Percentiles rank a stretch among this genome's conserved stretches.
phyloP scores from a whole-genome alignment of 2,797 vertebrate genomes.

The Diglossa cyanea region DNA sequence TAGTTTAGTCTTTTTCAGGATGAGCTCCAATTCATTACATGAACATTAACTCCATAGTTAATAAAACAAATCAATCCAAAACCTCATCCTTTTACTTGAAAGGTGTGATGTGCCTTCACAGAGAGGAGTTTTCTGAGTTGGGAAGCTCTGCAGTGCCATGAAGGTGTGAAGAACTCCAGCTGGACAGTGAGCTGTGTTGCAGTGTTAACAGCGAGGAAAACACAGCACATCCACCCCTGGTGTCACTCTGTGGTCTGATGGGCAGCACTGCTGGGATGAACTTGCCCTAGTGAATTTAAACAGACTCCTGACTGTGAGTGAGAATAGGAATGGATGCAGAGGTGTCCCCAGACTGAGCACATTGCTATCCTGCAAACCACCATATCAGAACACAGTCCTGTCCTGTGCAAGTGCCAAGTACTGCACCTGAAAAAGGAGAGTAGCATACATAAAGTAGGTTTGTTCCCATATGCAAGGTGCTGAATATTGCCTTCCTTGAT shows the following conservation, averaged over 20 bases:
- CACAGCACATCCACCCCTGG: accelerated
- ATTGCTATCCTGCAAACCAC: not conserved
- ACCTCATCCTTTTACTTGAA: not conserved
- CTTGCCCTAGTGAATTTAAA: not conserved
- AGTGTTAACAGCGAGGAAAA: accelerated
- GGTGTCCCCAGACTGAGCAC: not conserved
- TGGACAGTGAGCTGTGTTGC: not conserved
- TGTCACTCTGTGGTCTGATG: not conserved
- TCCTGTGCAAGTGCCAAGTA: not conserved
- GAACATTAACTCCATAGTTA: accelerated
- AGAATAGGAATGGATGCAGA: not conserved
- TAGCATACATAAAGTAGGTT: not conserved
- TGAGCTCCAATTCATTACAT: not conserved
- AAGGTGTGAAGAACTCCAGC: not conserved
- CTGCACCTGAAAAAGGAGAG: not conserved
- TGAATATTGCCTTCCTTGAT: not conserved
- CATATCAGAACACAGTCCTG: accelerated
- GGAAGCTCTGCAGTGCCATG: not conserved
- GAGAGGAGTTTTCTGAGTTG: not conserved
- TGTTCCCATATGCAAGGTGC: not conserved
- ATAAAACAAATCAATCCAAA: not conserved
- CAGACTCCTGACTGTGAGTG: not conserved
- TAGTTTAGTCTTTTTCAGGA: not conserved
- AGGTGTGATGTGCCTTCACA: not conserved
- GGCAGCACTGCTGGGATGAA: not conserved